Base-by-base conservation (phyloP, 35 echinoderm and acorn worm species). In the Holothuria glaberrima region DNA sequence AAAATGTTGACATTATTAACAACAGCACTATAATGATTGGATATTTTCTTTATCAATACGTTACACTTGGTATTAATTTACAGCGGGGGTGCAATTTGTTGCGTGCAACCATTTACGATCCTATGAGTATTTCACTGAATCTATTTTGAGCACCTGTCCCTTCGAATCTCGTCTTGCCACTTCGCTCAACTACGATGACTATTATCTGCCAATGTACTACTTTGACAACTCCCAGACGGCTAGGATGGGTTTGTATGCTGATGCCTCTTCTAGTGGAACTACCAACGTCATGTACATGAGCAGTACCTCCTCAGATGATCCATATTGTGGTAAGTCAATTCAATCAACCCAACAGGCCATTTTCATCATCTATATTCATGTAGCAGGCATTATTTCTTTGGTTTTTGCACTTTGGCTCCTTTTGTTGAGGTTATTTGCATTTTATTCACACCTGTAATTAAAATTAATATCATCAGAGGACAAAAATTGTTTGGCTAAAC, bases 71-170 rank as follows among this genome's bases (percentile, higher is more conserved):
- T n/a, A 46, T 16, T 68, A 4, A 16, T 69, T n/a, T 46, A 17
- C 94, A 98, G 95, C 89, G 18, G 95, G 76, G 30, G 92, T 94
- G 19, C 60, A 92, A 48, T 98, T 92, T 45, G 92, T 94, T 10
- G 90, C 87, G 2, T 98, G 95, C 30, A 94, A 98, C 56, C 95
- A 98, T 74, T 30, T 98, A 3, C 67, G 95, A 66, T 80, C 92
- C 6, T 86, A 87, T 26, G 93, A 98, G 32, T 92, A 94, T 71
- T 92, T 94, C 68, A 88, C 75, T 0, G 92, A 98, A 1, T 98
- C 95, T 35, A 98, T 98, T 68, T 82, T 77, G 27, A 82, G 81
- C 58, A 59, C 68, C 21, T 97, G 94, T 63, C 92, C 91, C 1
- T 83, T 91, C 22, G 57, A 50, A 21, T 27, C 58, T 12, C 64